Base-by-base conservation (phyloP, 2,888 invertebrate species). In the Eulithis prunata region DNA sequence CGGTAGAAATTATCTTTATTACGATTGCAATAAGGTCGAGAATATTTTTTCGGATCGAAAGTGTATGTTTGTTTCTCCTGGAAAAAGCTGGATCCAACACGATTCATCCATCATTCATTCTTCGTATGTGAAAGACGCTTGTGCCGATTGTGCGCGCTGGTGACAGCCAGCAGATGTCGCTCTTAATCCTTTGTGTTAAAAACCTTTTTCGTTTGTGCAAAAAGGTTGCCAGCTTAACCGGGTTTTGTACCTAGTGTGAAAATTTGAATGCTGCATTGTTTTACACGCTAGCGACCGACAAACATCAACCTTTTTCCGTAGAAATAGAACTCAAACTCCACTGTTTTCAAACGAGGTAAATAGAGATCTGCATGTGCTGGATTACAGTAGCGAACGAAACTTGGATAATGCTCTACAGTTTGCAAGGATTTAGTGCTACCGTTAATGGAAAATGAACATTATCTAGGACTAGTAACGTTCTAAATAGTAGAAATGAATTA, bases 41-140 rank as follows among this genome's bases (percentile, higher is more conserved):
- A 75, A 51, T 82, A 6, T 70, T 52, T 6, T 59, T 28, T 56
- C 38, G 56, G 72, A 62, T 57, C 8, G 41, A 62, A 72, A 74
- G 21, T 41, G 47, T 63, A 68, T 71, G 74, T 77, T 77, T 76
- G 81, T 76, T 76, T 62, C 69, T 77, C 72, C 75, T 79, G 84
- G 86, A 84, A 89, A 89, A 88, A 86, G 85, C 86, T 84, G 84
- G 84, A 85, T 87, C 81, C 85, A 73, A 78, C 75, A 76, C 84
- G 84, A 88, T 90, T 88, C 90, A 91, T 90, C 87, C 89, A 91
- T 91, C 91, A 89, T 89, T 90, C 88, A 89, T 86, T 84, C 84
- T 83, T 76, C 84, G 79, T 84, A 82, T 85, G 84, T 91, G 89
- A 90, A 90, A 90, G 90, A 89, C 84, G 86, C 79, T 83, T 87